phyloP scores from a whole-genome alignment of 2,797 vertebrate species.

The Phoeniculus purpureus region DNA sequence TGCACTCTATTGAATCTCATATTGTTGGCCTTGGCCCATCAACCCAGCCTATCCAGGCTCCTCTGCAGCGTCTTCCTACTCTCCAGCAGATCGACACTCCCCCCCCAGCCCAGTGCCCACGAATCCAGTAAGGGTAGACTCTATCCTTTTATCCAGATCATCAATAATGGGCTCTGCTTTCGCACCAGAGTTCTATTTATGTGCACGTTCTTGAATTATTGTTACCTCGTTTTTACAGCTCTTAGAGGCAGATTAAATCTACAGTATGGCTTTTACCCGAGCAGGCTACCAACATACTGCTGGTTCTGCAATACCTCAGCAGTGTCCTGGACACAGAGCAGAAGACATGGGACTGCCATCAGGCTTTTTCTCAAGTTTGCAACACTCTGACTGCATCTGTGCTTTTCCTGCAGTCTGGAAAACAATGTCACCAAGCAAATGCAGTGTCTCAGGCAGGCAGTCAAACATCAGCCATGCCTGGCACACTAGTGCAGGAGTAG shows the following conservation, averaged over 20 bases:
- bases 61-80: too few species aligned
- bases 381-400: background rate
- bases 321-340: background rate
- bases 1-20: too few species aligned
- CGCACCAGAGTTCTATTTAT: background rate
- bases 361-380: background rate
- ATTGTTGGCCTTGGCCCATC: too few species aligned
- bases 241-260: background rate
- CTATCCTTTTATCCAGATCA: too few species aligned
- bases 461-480: background rate
- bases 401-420: background rate
- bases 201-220: background rate
- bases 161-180: background rate
- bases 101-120: too few species aligned
- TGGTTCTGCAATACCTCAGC: background rate
- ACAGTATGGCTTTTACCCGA: background rate
- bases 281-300: accelerated
- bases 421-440: background rate
- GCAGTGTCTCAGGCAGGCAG: background rate
- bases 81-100: too few species aligned
- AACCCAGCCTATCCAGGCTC: too few species aligned
- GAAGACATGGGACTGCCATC: background rate
- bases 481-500: background rate
- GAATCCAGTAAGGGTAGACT: background rate
- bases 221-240: background rate